Percentiles rank a stretch among this genome's conserved stretches.
phyloP scores from a whole-genome alignment of 2,888 invertebrate genomes.

The Himalopsyche anomala region DNA sequence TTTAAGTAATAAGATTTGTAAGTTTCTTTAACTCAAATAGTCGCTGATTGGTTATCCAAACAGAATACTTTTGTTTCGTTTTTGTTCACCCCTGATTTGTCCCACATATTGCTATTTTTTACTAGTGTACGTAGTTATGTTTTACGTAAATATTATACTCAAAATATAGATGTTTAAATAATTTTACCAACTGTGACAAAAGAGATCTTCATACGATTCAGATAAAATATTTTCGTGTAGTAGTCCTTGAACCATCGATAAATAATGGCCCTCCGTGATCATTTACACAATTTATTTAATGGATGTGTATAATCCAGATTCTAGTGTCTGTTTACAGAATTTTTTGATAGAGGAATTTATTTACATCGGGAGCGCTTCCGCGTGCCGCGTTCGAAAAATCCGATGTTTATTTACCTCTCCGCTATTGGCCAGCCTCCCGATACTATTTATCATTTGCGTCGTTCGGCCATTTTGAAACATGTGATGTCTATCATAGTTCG shows the following conservation, averaged over 20 bases:
- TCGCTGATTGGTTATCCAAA: no score
- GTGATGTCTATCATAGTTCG: neutral
- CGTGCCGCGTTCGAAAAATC: neutral
- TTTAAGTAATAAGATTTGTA: no score
- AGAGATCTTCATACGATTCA: neutral
- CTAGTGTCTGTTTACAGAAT: neutral
- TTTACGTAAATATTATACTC: no score
- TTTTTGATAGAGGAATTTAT: neutral
- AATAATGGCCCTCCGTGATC: neutral
- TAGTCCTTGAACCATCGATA: neutral
- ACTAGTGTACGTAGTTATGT: no score
- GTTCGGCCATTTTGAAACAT: slow-evolving; percentile 21
- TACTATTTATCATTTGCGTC: slow-evolving; percentile 9
- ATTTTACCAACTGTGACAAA: no score
- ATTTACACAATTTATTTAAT: neutral
- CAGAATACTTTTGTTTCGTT: no score
- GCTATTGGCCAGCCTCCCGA: neutral
- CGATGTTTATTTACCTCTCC: slow-evolving; percentile 13
- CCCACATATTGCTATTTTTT: no score
- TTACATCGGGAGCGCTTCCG: slow-evolving; percentile 26
- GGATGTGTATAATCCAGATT: neutral
- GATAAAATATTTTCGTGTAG: neutral
- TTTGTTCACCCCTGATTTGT: no score
- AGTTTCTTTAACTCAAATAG: no score
- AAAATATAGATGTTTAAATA: no score